Percentiles rank a stretch among this genome's conserved stretches.
phyloP scores from a whole-genome alignment of 2,888 invertebrate species.

The Bugulina stolonifera region DNA sequence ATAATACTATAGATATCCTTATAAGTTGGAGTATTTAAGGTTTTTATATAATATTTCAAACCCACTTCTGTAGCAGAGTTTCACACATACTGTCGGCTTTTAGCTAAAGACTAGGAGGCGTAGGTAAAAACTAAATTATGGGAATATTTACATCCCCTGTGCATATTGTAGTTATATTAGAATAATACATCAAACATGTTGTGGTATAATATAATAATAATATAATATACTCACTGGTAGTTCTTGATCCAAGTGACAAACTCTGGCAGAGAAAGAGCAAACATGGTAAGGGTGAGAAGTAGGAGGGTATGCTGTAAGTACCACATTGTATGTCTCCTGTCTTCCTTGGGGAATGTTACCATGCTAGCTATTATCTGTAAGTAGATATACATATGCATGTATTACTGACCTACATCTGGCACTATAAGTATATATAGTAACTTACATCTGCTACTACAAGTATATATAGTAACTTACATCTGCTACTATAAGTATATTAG shows the following conservation, averaged over 20 bases:
- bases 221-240: conserved; percentile 21
- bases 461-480: conserved; percentile 23
- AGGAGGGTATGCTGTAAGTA: conserved; percentile 17
- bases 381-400: neutral
- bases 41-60: too few species aligned
- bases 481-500: conserved; percentile 3
- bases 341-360: conserved; percentile 14
- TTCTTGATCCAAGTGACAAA: conserved; percentile 22
- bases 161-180: too few species aligned
- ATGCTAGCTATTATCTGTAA: conserved; percentile 18
- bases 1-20: neutral
- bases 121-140: too few species aligned
- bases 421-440: too few species aligned
- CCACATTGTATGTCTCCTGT: conserved; percentile 25
- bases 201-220: too few species aligned
- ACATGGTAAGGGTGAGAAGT: conserved; percentile 12
- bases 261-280: conserved; percentile 5
- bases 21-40: neutral
- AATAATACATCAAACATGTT: too few species aligned
- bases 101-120: too few species aligned
- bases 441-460: conserved; percentile 19
- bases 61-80: too few species aligned
- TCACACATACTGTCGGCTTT: too few species aligned
- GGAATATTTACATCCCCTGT: too few species aligned
- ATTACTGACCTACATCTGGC: too few species aligned